Conservation (phyloP, 2,113 vertebrate species). For the Todiramphus chloris region DNA sequence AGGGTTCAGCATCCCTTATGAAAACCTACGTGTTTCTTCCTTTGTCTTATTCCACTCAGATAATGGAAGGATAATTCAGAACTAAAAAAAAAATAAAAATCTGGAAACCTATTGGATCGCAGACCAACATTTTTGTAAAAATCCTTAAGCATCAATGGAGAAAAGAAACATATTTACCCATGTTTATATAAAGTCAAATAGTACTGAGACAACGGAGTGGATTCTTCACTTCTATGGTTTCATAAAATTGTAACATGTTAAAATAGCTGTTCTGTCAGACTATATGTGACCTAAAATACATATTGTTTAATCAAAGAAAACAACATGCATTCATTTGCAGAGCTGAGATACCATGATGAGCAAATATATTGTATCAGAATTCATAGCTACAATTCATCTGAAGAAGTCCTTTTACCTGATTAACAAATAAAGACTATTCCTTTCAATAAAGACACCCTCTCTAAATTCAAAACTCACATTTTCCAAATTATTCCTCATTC, state of each 20-base stretch:
- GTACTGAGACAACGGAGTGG: neutral
- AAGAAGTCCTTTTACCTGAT: neutral
- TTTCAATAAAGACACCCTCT: neutral
- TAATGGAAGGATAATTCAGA: neutral
- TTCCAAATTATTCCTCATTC: neutral
- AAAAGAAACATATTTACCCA: neutral
- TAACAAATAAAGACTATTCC: neutral
- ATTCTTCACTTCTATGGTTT: neutral
- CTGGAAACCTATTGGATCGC: neutral
- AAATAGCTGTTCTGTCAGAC: neutral
- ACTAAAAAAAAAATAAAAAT: neutral
- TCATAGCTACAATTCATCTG: neutral
- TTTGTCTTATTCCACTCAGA: neutral
- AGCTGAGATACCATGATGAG: neutral
- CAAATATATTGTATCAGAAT: neutral
- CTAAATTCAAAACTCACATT: neutral
- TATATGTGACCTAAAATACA: neutral
- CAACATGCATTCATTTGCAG: neutral
- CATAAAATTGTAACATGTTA: neutral
- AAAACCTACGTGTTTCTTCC: neutral
- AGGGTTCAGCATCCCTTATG: neutral
- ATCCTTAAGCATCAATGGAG: neutral
- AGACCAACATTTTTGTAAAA: neutral
- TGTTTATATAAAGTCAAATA: neutral
- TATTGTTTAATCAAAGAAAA: neutral